Base-by-base conservation (phyloP, 2,797 vertebrate genomes). In the Graptemys geographica region DNA sequence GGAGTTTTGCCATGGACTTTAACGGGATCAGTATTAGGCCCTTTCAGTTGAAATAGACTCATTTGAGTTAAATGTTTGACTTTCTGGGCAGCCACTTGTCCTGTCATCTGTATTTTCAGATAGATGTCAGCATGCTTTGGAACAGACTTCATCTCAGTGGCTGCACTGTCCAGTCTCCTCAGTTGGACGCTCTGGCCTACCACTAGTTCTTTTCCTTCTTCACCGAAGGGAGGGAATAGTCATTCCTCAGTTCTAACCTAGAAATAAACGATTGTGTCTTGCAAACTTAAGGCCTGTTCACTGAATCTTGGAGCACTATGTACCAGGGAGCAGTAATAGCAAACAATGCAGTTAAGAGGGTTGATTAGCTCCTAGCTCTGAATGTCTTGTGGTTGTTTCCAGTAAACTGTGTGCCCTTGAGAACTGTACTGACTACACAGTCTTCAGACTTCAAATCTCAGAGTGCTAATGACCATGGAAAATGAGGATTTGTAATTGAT, bases 61-160 rank as follows among this genome's bases (percentile, higher is more conserved):
- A 4, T 74, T 65, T 13, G 84, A 13, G 2, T 86, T 47, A 44
- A 28, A 92, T 91, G 44, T 79, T 11, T 72, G 74, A 27, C 18
- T 11, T 41, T 72, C 69, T 84, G 41, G 52, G 59, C 12, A 82
- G 11, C 31, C 10, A 2, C 16, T 2, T 69, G 4, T 87, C n/a
- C 5, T 41, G 0, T 81, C 74, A 74, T 31, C 55, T 9, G 1
- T 51, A 2, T 19, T 59, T 91, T 4, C 25, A 84, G n/a, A 57
- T 1, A 87, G 11, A 31, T 53, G 2, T 1, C 51, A 83, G 6
- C 28, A 83, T 79, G 82, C 53, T 52, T 83, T 13, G 11, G 55
- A 12, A 51, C 37, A 86, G 53, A 82, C 6, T 28, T 37, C 19
- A 78, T 47, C 44, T 62, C 2, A 55, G 12, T 0, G 0, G 7